phyloP scores from a whole-genome alignment of 1,140 invertebrate species.

The Phenacoccus solenopsis region DNA sequence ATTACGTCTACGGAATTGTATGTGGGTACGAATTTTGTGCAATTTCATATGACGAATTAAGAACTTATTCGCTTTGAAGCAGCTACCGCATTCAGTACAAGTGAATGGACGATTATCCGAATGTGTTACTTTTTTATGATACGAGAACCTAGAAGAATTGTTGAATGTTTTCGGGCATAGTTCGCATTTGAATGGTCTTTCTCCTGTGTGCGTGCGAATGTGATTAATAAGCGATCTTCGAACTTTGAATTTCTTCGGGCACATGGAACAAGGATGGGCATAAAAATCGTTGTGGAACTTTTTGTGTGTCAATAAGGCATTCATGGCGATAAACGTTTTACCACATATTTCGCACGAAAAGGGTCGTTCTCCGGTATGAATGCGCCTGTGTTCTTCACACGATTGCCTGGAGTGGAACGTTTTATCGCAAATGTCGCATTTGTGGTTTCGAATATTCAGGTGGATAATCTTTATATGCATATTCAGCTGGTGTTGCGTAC shows the following conservation, averaged over 20 bases:
- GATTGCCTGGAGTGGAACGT: conserved; percentile 42
- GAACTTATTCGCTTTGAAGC: conserved; percentile 9
- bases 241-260: conserved; percentile 39
- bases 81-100: conserved; percentile 19
- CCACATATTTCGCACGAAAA: conserved; percentile 42
- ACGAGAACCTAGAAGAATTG: conserved; percentile 19
- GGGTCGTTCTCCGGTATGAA: conserved; percentile 41
- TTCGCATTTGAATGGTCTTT: conserved; percentile 46
- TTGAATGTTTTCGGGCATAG: conserved; percentile 23
- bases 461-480: conserved; percentile 43
- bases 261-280: conserved; percentile 46
- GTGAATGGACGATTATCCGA: conserved; percentile 22
- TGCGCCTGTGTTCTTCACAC: conserved; percentile 38
- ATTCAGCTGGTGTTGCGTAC: conserved; percentile 44
- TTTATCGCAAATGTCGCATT: conserved; percentile 40
- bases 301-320: conserved; percentile 18
- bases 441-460: conserved; percentile 36
- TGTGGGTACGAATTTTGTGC: not conserved
- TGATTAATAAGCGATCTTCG: conserved; percentile 42
- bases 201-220: conserved; percentile 52
- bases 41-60: not conserved
- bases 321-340: conserved; percentile 50
- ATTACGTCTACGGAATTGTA: not conserved
- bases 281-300: conserved; percentile 43
- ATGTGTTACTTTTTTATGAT: conserved; percentile 22